Evolutionary conservation across 2,113 vertebrate genomes (phyloP).

Genomic region (Aptenodytes forsteri): DNA sequence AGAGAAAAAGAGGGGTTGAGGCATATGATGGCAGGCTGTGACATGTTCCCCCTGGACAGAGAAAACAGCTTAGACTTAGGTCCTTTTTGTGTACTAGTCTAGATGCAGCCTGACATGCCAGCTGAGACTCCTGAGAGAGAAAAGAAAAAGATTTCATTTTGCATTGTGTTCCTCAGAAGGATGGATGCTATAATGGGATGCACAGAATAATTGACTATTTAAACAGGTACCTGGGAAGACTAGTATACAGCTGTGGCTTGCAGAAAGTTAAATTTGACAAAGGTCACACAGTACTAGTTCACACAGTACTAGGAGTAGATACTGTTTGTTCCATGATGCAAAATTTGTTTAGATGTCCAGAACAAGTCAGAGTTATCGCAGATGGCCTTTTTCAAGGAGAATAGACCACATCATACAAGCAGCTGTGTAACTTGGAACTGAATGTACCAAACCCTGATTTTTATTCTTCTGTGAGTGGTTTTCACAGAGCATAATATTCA

Average conservation of each 20-base stretch:
- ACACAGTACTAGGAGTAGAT: background rate
- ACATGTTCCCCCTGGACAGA: background rate
- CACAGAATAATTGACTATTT: background rate
- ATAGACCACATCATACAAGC: background rate
- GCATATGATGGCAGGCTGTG: background rate
- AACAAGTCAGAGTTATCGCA: background rate
- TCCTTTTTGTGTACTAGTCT: background rate
- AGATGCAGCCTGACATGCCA: background rate
- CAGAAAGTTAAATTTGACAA: background rate
- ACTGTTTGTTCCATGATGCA: background rate
- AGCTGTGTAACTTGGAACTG: conserved; percentile 20
- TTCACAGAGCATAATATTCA: background rate
- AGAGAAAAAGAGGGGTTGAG: background rate
- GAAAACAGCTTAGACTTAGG: background rate
- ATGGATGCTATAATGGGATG: background rate
- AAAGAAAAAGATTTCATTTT: background rate
- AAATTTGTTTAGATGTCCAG: background rate
- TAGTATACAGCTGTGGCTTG: background rate
- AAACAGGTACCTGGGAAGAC: background rate
- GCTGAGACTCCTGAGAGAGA: background rate
- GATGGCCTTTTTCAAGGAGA: conserved; percentile 26
- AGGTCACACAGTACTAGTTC: background rate
- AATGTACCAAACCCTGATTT: background rate
- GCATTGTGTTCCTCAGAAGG: background rate
- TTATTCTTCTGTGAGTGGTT: background rate